A percentile compares a stretch with the other conserved stretches of the same genome.
Evolutionary conservation across 2,797 vertebrate species (phyloP).

Genomic region (Iguana delicatissima): DNA sequence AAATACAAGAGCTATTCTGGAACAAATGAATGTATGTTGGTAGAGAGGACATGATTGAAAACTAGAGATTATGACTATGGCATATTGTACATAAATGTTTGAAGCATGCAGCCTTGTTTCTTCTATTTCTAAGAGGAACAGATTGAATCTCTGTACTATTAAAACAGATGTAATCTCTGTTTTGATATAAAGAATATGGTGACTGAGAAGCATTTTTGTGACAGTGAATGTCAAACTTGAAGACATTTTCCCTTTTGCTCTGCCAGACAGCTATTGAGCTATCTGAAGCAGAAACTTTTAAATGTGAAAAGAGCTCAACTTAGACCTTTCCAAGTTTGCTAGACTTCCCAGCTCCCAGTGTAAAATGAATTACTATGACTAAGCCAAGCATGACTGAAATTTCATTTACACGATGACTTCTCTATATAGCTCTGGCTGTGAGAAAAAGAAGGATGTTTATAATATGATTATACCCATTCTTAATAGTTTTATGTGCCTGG

Average conservation of each 20-base stretch:
- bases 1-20: no score
- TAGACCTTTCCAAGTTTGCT: conserved; percentile 20
- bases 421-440: conserved; percentile 3
- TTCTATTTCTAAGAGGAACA: background rate
- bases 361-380: conserved; percentile 27
- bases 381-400: conserved; percentile 1
- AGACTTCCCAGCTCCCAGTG: background rate
- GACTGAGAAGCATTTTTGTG: background rate
- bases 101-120: background rate
- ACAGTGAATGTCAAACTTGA: background rate
- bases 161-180: background rate
- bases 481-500: conserved; percentile 15
- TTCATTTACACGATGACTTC: conserved; percentile 1
- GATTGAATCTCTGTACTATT: background rate
- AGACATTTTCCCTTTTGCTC: conserved; percentile 20
- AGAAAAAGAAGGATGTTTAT: conserved; percentile 9
- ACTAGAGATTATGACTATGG: background rate
- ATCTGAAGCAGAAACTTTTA: conserved; percentile 18
- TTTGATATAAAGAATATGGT: conserved; percentile 8
- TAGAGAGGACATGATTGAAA: background rate
- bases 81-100: background rate
- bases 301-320: conserved; percentile 13
- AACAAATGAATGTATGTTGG: background rate
- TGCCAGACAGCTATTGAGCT: background rate
- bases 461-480: background rate